These are phyloP conservation scores for Chaunax sp. DNA, from an alignment of 2,797 vertebrate species.

Conservation along the genomic window DNA sequence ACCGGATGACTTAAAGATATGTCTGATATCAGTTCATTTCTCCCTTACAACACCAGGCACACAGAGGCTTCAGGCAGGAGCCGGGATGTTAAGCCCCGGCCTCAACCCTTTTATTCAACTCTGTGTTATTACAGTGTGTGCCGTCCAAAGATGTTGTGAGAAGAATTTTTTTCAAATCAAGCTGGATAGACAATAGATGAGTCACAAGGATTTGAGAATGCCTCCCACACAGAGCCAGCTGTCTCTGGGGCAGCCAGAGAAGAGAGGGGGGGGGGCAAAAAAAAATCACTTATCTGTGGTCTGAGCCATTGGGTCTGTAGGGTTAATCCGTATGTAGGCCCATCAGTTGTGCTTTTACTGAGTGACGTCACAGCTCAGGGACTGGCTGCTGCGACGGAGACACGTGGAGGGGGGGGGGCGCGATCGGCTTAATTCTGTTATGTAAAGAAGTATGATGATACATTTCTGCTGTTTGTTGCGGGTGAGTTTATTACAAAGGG, in stretches of 20 bases:
- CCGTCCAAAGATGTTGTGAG: conserved; percentile 61
- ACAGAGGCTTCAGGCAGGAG: conserved; percentile 21
- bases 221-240: conserved; percentile 83
- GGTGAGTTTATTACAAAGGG: conserved; percentile 52
- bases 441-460: conserved; percentile 82
- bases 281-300: conserved; percentile 82
- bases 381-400: conserved; percentile 73
- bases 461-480: conserved; percentile 65
- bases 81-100: conserved; percentile 27
- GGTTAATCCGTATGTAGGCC: conserved; percentile 83
- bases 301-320: conserved; percentile 80
- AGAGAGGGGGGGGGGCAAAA: conserved; percentile 33
- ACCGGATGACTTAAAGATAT: neutral
- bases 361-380: conserved; percentile 77
- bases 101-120: conserved; percentile 39
- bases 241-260: conserved; percentile 66
- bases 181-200: conserved; percentile 77
- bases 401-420: conserved; percentile 43
- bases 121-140: conserved; percentile 57
- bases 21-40: too few relatives aligned
- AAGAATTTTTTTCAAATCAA: conserved; percentile 73
- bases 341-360: conserved; percentile 84
- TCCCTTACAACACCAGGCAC: neutral
- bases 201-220: conserved; percentile 78
- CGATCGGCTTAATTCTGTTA: conserved; percentile 83